Conservation (phyloP, 2,888 invertebrate genomes). For the Spisula subtruncata region DNA sequence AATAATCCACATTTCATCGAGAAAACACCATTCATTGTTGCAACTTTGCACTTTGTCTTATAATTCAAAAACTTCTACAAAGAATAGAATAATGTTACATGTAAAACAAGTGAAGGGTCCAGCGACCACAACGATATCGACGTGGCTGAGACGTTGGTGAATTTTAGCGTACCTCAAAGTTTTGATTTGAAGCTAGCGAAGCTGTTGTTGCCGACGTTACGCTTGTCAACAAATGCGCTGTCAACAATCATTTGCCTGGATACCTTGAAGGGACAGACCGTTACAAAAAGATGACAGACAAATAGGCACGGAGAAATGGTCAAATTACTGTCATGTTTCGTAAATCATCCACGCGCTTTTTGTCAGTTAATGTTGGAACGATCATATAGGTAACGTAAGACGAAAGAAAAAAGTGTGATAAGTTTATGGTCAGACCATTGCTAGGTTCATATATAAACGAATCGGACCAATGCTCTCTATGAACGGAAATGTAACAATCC, state of each 20-base stretch:
- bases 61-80: too few relatives aligned
- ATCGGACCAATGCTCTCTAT: too few relatives aligned
- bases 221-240: conserved; percentile 11
- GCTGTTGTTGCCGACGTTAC: not conserved
- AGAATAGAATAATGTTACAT: too few relatives aligned
- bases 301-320: not conserved
- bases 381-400: too few relatives aligned
- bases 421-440: too few relatives aligned
- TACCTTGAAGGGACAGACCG: conserved; percentile 10
- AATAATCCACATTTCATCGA: conserved; percentile 22
- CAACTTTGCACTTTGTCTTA: not conserved
- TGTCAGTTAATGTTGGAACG: too few relatives aligned
- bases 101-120: not conserved
- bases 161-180: not conserved
- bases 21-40: not conserved
- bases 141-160: not conserved
- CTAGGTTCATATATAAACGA: too few relatives aligned
- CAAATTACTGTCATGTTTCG: not conserved
- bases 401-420: too few relatives aligned
- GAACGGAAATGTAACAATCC: too few relatives aligned
- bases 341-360: not conserved
- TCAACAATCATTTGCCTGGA: not conserved
- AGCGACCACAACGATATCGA: not conserved
- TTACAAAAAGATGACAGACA: not conserved
- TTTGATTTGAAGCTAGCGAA: too few relatives aligned